Evolutionary conservation across 2,113 vertebrate species (phyloP), one percentile per base, ranked within the genome.

Genomic region (Sander vitreus): DNA sequence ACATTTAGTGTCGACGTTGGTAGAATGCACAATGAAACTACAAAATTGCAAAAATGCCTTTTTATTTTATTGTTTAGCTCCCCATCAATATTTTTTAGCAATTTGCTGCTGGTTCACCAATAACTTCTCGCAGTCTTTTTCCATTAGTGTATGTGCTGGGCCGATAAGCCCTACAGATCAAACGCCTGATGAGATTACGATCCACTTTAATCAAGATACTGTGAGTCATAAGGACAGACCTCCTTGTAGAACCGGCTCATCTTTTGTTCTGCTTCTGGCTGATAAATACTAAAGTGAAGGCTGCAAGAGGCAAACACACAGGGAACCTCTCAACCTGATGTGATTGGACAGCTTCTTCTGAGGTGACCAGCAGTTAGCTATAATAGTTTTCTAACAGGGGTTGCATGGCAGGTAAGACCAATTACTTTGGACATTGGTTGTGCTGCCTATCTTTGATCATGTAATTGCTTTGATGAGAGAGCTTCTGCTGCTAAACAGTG

Each of bases 381-480:
- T 94, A 92, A 94, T 88, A 87, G 91, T 92, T 91, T 90, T 92
- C 85, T 90, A 89, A 92, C 88, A 76, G 87, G 88, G 89, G 89
- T 72, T 85, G 88, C 78, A 62, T 80, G 83, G 83, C 85, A 90
- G 86, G 83, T 88, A 84, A 89, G 93, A 86, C 82, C 91, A 95
- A 93, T 94, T 92, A 92, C 91, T 92, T 80, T 84, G 75, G 85
- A 89, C 91, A 93, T 93, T 92, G 94, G 94, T 94, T 91, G 90
- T 1, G 25, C 88, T 63, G 63, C 51, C 76, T 72, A 63, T 85
- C 91, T 93, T 88, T 92, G 88, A 94, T 94, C 83, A 85, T 85
- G 92, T 94, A 93, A 94, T 93, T 94, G 91, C 88, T 87, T 83
- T 53, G 84, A 80, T 77, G 88, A 91, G 86, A 85, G 85, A 19